Evolutionary conservation across 1,140 invertebrate genomes (phyloP).

Genomic region (Danaus melanippus): DNA sequence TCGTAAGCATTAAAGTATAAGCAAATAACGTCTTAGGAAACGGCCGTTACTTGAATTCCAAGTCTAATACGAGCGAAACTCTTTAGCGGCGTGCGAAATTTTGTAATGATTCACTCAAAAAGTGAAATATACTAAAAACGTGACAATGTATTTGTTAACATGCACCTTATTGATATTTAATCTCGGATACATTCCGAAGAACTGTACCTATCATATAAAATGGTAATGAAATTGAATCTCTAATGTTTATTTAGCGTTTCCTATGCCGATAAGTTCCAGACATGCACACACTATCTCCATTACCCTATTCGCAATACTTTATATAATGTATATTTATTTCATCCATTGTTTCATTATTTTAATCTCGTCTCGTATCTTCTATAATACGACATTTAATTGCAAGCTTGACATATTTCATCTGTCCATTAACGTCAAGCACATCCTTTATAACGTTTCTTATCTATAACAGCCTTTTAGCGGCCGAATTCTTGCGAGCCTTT

Average conservation of each 20-base stretch:
- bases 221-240: no score
- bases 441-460: slow-evolving; percentile 14
- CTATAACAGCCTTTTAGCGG: slow-evolving; percentile 7
- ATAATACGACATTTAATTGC: slow-evolving; percentile 10
- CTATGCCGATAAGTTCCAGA: neutral
- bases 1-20: no score
- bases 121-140: neutral
- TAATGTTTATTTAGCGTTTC: slow-evolving; percentile 2
- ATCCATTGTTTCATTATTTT: slow-evolving; percentile 11
- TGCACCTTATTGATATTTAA: no score
- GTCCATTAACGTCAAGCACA: slow-evolving; percentile 17
- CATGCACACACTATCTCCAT: no score
- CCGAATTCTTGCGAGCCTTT: slow-evolving; percentile 7
- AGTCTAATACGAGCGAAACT: no score
- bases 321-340: no score
- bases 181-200: neutral
- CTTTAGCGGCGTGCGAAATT: slow-evolving; percentile 11
- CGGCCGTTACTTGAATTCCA: slow-evolving; percentile 3
- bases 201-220: slow-evolving; percentile 1
- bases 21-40: neutral
- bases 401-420: slow-evolving; percentile 13
- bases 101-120: slow-evolving; percentile 22
- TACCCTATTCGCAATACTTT: no score
- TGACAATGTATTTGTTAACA: no score
- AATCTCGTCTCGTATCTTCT: slow-evolving; percentile 15